Percentiles rank a stretch among this genome's conserved stretches.
Evolutionary conservation across 2,888 invertebrate species (phyloP).

Genomic region (Adelphocoris suturalis): DNA sequence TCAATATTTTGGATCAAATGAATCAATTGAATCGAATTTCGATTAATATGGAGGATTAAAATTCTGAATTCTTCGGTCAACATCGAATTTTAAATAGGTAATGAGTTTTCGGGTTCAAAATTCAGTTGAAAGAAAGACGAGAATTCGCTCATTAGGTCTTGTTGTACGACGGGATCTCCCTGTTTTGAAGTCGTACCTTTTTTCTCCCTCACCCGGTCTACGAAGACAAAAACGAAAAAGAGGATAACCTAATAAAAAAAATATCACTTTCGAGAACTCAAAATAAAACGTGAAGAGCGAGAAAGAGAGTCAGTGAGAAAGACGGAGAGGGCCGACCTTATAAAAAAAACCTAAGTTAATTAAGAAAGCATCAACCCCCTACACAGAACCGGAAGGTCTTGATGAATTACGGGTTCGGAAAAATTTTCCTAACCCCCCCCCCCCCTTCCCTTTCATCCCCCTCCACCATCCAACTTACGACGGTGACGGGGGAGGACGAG

Average conservation of each 20-base stretch:
- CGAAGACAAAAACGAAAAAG: background rate
- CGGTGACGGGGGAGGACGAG: background rate
- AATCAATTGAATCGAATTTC: too few species aligned
- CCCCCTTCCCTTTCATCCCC: background rate
- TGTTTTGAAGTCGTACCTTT: background rate
- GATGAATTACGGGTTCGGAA: slow-evolving; percentile 70
- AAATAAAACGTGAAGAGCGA: background rate
- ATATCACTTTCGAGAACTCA: slow-evolving; percentile 35
- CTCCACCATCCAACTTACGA: background rate
- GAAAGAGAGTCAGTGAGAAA: background rate
- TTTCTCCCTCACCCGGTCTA: background rate
- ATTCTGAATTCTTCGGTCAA: too few species aligned
- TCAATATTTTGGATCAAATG: too few species aligned
- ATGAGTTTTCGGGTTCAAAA: too few species aligned
- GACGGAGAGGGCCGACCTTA: background rate
- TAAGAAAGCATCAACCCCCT: slow-evolving; percentile 76
- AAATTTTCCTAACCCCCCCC: slow-evolving; percentile 47
- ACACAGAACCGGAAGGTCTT: slow-evolving; percentile 43
- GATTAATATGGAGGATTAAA: too few species aligned
- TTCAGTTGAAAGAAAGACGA: too few species aligned
- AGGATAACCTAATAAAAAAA: slow-evolving; percentile 30
- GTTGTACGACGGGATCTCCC: background rate
- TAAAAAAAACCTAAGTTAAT: slow-evolving; percentile 69
- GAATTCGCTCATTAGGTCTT: too few species aligned
- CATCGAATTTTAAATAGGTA: too few species aligned